These are phyloP conservation scores for Pogonus chalceus DNA, from an alignment of 1,140 invertebrate genomes.

Conservation along the genomic window DNA sequence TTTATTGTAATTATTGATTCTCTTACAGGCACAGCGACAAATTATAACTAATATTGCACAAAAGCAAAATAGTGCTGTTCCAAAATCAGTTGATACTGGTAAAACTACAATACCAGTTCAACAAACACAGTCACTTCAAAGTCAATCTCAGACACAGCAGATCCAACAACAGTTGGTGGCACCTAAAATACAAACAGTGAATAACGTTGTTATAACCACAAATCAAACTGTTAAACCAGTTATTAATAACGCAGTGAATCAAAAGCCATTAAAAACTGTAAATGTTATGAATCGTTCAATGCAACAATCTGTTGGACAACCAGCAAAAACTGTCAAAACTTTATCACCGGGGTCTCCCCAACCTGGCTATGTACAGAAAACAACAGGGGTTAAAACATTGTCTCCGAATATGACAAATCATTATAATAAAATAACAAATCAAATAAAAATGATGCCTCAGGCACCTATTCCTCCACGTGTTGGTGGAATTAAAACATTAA, in stretches of 20 bases:
- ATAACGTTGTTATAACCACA: neutral
- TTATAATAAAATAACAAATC: neutral
- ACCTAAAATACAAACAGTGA: neutral
- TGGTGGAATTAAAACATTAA: conserved; percentile 26
- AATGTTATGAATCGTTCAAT: neutral
- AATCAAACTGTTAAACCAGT: neutral
- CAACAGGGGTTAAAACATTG: neutral
- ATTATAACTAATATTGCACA: neutral
- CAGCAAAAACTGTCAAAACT: conserved; percentile 4
- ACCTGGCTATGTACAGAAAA: neutral
- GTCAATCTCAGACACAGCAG: too few species aligned
- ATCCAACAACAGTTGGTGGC: too few species aligned
- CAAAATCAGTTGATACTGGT: neutral
- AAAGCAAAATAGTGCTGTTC: neutral
- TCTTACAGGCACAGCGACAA: conserved; percentile 1
- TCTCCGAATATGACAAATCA: neutral
- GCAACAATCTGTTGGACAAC: neutral
- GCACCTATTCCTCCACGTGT: conserved; percentile 13
- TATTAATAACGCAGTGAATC: neutral
- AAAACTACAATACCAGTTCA: neutral
- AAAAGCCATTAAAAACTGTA: neutral
- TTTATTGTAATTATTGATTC: too few species aligned
- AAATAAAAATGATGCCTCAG: neutral
- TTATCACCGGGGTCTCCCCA: neutral
- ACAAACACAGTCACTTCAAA: neutral